Conservation (phyloP, 2,797 vertebrate species). For the Phyllotis vaccarum region DNA sequence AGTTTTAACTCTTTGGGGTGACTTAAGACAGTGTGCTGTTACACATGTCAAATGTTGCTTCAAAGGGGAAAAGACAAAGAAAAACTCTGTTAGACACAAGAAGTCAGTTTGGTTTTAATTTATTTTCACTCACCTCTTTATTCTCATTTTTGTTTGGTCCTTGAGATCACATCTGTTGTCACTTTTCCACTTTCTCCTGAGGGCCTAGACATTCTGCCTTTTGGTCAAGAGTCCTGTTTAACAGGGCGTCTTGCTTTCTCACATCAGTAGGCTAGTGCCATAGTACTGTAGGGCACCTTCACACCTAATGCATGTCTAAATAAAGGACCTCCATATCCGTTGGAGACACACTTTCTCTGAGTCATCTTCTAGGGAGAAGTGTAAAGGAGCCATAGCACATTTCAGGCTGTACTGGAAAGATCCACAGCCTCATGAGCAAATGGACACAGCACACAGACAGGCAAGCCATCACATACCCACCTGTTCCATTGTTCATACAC, state of each 20-base stretch:
- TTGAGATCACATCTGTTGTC: conserved; percentile 6
- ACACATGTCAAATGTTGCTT: conserved; percentile 57
- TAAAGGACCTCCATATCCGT: background rate
- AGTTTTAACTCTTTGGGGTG: conserved; percentile 36
- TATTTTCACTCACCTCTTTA: conserved; percentile 56
- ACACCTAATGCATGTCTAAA: background rate
- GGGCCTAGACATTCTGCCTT: background rate
- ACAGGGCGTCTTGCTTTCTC: background rate
- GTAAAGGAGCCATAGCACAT: background rate
- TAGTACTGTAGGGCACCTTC: background rate
- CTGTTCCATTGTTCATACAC: no score
- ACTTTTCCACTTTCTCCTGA: background rate
- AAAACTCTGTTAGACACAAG: conserved; percentile 73
- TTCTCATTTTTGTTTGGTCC: background rate
- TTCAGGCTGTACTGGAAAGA: background rate
- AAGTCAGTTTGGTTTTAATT: conserved; percentile 75
- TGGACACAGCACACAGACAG: background rate
- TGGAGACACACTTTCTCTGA: background rate
- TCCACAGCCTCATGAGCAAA: background rate
- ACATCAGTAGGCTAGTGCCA: background rate
- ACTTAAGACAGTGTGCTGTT: conserved; percentile 56
- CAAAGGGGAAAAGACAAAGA: background rate
- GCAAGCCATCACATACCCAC: background rate
- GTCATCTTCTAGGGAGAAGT: background rate
- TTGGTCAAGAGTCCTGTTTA: background rate